A percentile compares a stretch with the other conserved stretches of the same genome.
Conservation (phyloP, 2,113 vertebrate species). For the Ceuthmochares aereus region DNA sequence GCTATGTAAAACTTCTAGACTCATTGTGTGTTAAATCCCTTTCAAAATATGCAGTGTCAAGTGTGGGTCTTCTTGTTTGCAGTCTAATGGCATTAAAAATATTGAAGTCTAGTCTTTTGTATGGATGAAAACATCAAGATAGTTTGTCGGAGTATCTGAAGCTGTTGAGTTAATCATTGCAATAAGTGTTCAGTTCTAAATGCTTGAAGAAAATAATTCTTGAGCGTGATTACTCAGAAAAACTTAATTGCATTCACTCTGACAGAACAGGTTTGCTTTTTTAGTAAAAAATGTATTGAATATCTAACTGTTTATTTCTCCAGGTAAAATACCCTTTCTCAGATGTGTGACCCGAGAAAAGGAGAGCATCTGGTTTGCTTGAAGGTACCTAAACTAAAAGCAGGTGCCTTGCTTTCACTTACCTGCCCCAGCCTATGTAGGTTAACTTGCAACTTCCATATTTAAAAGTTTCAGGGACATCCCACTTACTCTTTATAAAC, state of each 20-base stretch:
- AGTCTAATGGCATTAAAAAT: background rate
- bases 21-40: background rate
- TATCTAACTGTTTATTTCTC: background rate
- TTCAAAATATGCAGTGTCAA: background rate
- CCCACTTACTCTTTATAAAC: background rate
- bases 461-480: background rate
- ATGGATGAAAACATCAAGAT: background rate
- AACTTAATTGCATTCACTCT: background rate
- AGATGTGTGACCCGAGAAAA: background rate
- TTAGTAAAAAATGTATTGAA: fast-evolving
- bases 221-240: background rate
- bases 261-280: background rate
- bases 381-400: background rate
- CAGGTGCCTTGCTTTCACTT: background rate
- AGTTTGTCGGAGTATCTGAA: background rate
- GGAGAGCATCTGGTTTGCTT: background rate
- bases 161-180: background rate
- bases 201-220: background rate
- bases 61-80: background rate
- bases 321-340: background rate
- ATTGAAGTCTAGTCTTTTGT: background rate
- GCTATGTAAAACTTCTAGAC: background rate
- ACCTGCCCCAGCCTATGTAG: background rate
- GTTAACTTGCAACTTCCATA: background rate
- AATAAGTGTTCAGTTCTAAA: background rate